Conservation (phyloP, 2,113 vertebrate genomes). For the Bujurquina vittata region DNA sequence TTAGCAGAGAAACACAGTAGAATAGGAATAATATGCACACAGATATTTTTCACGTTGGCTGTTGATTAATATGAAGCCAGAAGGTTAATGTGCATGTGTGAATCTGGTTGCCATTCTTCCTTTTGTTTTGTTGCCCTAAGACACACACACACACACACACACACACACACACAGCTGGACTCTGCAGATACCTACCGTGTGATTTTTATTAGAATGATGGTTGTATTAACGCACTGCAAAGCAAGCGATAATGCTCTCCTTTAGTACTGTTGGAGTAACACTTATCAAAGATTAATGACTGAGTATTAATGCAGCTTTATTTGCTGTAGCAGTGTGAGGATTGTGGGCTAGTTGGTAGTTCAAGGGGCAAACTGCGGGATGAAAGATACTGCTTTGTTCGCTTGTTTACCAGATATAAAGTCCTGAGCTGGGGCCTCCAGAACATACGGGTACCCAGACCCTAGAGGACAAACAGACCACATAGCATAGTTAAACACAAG, state of each 20-base stretch:
- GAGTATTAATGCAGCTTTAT: conserved; percentile 20
- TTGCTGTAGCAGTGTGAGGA: conserved; percentile 22
- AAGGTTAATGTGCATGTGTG: conserved; percentile 15
- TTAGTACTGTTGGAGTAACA: conserved; percentile 17
- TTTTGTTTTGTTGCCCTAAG: not conserved
- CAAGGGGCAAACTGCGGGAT: conserved; percentile 9
- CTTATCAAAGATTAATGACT: conserved; percentile 60
- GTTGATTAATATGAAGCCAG: conserved; percentile 54
- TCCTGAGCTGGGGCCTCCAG: conserved; percentile 73
- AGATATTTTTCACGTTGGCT: conserved; percentile 35
- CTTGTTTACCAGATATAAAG: conserved; percentile 80
- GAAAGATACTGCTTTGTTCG: conserved; percentile 25
- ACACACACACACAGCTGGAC: not conserved
- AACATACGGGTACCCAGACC: conserved; percentile 81
- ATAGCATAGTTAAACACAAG: conserved; percentile 68
- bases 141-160: not conserved
- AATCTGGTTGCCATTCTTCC: not conserved
- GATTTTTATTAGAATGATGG: conserved; percentile 40
- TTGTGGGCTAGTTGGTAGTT: conserved; percentile 30
- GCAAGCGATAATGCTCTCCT: not conserved
- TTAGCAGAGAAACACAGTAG: not conserved
- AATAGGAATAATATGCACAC: conserved; percentile 25
- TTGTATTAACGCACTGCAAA: conserved; percentile 48
- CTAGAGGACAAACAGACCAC: conserved; percentile 78
- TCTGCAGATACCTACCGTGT: not conserved